Evolutionary conservation across 2,113 vertebrate genomes (phyloP).

Genomic region (Semnopithecus entellus): DNA sequence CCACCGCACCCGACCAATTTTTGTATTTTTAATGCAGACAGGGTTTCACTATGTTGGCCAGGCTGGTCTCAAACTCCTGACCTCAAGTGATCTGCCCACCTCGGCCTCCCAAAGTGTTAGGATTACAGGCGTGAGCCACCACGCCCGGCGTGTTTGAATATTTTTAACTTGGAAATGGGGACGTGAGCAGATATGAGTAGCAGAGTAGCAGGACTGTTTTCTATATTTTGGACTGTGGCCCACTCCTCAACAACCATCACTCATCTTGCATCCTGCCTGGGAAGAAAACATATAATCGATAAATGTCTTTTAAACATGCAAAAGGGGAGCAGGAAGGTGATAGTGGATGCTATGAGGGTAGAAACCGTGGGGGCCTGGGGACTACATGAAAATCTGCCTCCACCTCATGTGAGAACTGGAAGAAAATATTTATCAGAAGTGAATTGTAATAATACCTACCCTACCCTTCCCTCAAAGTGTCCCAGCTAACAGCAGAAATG

Average conservation of each 20-base stretch:
- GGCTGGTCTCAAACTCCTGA: too few species aligned
- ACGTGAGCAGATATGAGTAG: not conserved
- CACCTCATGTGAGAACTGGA: not conserved
- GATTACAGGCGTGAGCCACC: too few species aligned
- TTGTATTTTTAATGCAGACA: too few species aligned
- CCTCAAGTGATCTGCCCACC: too few species aligned
- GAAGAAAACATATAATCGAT: not conserved
- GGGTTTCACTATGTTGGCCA: too few species aligned
- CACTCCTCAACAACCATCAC: not conserved
- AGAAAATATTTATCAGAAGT: not conserved
- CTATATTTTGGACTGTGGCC: not conserved
- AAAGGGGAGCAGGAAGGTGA: not conserved
- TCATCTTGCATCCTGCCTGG: not conserved
- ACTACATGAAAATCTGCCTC: not conserved
- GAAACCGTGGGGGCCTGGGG: not conserved
- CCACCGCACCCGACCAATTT: too few species aligned
- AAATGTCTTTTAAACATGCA: not conserved
- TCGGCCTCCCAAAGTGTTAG: too few species aligned
- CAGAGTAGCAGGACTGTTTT: not conserved
- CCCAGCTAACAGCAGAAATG: not conserved
- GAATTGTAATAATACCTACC: not conserved
- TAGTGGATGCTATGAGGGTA: not conserved
- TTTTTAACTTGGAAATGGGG: slow-evolving; percentile 10
- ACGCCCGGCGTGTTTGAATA: too few species aligned
- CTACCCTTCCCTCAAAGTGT: not conserved